A percentile compares a stretch with the other conserved stretches of the same genome.
These are phyloP conservation scores for Allophyes oxyacanthae DNA, from an alignment of 2,888 invertebrate genomes.

Conservation along the genomic window DNA sequence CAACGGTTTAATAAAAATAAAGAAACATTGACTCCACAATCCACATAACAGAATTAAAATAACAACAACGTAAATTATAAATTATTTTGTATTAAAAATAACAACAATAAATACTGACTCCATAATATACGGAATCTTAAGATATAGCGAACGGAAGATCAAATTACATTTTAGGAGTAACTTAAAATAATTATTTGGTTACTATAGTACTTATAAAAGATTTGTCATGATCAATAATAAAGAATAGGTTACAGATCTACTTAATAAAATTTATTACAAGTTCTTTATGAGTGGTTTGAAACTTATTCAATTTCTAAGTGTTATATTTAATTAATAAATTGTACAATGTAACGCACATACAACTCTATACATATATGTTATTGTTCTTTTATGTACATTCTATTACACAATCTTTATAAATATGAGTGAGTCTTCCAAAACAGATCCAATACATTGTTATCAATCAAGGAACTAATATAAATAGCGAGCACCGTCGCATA, in stretches of 20 bases:
- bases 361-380: constrained; percentile 19
- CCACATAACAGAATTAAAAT: constrained; percentile 34
- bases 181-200: constrained; percentile 76
- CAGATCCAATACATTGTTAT: constrained; percentile 51
- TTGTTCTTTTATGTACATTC: constrained; percentile 46
- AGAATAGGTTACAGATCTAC: constrained; percentile 65
- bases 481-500: constrained; percentile 41
- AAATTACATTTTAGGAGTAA: constrained; percentile 59
- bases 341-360: constrained; percentile 12
- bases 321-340: constrained; percentile 10
- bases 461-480: constrained; percentile 48
- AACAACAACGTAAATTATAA: constrained; percentile 30
- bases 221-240: constrained; percentile 79
- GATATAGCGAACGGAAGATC: constrained; percentile 50
- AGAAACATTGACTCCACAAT: no score
- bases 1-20: no score
- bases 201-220: constrained; percentile 65
- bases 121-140: constrained; percentile 83
- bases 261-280: constrained; percentile 31
- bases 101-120: constrained; percentile 81
- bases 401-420: constrained; percentile 21
- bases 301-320: constrained; percentile 11
- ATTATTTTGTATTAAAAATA: constrained; percentile 73
- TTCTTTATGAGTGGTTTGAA: constrained; percentile 23
- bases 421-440: constrained; percentile 47